These are phyloP conservation scores for Lissonota sp. DNA, from an alignment of 2,888 invertebrate genomes.

Conservation along the genomic window DNA sequence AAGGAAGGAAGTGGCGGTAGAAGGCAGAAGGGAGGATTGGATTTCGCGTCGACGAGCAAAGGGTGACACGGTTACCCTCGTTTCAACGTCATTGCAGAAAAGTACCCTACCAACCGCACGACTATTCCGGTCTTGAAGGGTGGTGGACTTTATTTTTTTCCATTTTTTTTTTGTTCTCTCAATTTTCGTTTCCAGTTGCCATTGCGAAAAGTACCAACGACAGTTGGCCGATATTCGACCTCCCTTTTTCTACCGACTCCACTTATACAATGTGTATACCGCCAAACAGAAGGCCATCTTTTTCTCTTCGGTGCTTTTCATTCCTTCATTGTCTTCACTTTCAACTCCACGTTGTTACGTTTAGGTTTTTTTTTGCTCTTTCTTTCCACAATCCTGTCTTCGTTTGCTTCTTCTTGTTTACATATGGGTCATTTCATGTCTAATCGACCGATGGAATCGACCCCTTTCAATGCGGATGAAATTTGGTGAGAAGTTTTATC, in stretches of 20 bases:
- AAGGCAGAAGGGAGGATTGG: conserved; percentile 48
- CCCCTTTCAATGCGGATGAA: no score
- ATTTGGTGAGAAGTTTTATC: no score
- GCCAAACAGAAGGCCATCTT: conserved; percentile 50
- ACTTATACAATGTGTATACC: conserved; percentile 26
- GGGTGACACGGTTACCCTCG: conserved; percentile 8
- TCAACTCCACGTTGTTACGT: no score
- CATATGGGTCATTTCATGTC: no score
- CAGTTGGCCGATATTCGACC: conserved; percentile 82
- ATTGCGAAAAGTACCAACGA: conserved; percentile 71
- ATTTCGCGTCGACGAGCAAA: conserved; percentile 16
- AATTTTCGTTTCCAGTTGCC: conserved; percentile 49
- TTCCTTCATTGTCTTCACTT: background rate
- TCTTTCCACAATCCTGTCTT: no score
- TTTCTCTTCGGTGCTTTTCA: conserved; percentile 2
- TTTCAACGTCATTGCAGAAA: conserved; percentile 32
- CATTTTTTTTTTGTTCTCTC: conserved; percentile 52
- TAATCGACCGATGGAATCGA: no score
- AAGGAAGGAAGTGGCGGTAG: background rate
- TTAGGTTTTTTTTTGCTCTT: no score
- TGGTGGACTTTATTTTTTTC: conserved; percentile 50
- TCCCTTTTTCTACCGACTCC: conserved; percentile 3
- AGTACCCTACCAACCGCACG: conserved; percentile 7
- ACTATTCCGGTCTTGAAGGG: conserved; percentile 11
- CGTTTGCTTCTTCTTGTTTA: no score